Evolutionary conservation across 2,797 vertebrate species (phyloP), one percentile per base, ranked within the genome.

Genomic region (Arctocebus calabarensis): DNA sequence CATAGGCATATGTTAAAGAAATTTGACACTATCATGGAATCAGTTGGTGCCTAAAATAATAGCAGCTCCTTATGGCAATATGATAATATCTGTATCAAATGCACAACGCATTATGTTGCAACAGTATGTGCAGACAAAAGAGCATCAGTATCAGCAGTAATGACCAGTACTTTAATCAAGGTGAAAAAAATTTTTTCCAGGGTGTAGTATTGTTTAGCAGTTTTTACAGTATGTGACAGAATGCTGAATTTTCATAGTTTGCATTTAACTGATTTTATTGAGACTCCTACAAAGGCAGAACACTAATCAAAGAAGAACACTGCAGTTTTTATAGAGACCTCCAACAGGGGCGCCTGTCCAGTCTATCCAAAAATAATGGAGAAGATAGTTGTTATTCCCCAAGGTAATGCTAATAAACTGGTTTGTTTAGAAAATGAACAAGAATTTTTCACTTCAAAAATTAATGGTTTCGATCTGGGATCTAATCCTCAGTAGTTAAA

Each of bases 1-100:
- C 98, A 98, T 92, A 98, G 98, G 98, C 98, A 99, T 99, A 99
- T 99, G 99, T 98, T 98, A 98, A 98, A 98, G 98, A 99, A 98
- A 99, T 98, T 92, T 97, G 98, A 99, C 98, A 98, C 98, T 98
- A 98, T 98, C 98, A 97, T 57, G 0, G 97, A 98, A 98, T 99
- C 98, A 98, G 98, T 98, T 97, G 97, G 97, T 98, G 97, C 96
- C 98, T 98, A 98, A 98, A 98, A 98, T 98, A 98, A 98, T 97
- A 98, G 98, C 98, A 97, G 98, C 97, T 98, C 98, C 98, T 98
- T 98, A 98, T 98, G 98, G 98, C 98, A 98, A 97, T 98, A 98
- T 96, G 97, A 98, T 94, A 98, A 98, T 98, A 97, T 97, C 96
- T 71, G 55, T 98, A 98, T 98, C 98, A 98, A 96, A 98, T 98